Evolutionary conservation across 2,113 vertebrate genomes (phyloP).

Genomic region (Phylloscopus trochilus): DNA sequence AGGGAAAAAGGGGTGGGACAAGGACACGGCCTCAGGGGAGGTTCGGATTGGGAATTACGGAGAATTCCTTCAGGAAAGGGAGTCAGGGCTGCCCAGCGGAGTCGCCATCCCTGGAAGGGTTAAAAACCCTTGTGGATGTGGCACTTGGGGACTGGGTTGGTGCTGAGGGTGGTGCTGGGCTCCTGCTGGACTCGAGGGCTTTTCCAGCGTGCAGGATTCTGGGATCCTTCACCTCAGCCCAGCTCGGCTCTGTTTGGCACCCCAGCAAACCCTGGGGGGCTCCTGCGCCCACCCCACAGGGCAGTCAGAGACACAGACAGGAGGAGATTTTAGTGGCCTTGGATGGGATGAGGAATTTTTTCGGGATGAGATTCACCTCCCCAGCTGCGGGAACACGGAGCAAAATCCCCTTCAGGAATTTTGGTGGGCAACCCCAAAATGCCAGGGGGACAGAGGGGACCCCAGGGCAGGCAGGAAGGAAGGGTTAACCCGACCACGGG

Average conservation of each 20-base stretch:
- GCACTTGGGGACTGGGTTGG: neutral
- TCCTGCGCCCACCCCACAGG: neutral
- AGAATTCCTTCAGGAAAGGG: neutral
- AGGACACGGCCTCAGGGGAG: neutral
- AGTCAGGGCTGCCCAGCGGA: neutral
- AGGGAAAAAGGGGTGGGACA: no score
- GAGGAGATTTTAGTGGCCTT: neutral
- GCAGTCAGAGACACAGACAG: rapidly evolving
- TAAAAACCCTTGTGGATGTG: rapidly evolving
- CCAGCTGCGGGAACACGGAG: neutral
- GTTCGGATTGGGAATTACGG: rapidly evolving
- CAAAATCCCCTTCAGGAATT: neutral
- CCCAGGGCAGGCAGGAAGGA: neutral
- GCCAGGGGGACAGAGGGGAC: neutral
- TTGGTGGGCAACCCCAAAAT: neutral
- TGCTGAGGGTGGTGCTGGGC: neutral
- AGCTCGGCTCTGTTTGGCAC: no score
- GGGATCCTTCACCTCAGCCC: neutral
- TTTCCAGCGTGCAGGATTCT: neutral
- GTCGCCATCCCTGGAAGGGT: neutral
- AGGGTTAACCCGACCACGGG: neutral
- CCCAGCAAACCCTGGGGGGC: no score
- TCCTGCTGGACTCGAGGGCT: neutral
- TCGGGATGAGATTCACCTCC: neutral
- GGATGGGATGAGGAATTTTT: rapidly evolving